phyloP scores from a whole-genome alignment of 30 jellyfish, hydroid and myxozoan genomes.

The Mastigias papua region DNA sequence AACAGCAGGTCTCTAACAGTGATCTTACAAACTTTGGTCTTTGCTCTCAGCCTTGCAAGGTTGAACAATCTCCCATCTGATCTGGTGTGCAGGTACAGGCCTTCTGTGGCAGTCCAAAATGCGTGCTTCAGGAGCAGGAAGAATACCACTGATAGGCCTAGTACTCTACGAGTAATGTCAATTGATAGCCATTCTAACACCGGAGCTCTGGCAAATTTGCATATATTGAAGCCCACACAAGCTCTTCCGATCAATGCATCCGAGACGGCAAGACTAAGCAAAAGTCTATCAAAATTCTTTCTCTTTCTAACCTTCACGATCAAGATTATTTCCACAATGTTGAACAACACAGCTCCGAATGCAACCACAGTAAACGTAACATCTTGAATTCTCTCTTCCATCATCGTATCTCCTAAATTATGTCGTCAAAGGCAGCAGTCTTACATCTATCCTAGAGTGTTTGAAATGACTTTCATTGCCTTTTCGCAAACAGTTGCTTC shows the following conservation, averaged over 20 bases:
- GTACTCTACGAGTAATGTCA: neutral
- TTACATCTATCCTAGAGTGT: too few relatives aligned
- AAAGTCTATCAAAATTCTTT: conserved; percentile 11
- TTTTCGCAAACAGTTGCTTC: too few relatives aligned
- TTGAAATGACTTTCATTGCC: too few relatives aligned
- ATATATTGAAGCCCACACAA: neutral
- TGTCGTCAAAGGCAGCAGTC: too few relatives aligned
- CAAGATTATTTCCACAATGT: conserved; percentile 1
- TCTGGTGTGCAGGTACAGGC: too few relatives aligned
- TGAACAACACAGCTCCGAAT: neutral
- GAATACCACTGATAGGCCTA: neutral
- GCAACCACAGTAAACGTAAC: neutral
- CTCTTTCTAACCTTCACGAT: neutral
- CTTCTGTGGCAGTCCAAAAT: too few relatives aligned
- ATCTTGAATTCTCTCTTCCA: neutral
- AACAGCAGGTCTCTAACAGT: too few relatives aligned
- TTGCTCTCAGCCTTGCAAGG: too few relatives aligned
- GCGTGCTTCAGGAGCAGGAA: conserved; percentile 10
- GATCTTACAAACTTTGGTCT: too few relatives aligned
- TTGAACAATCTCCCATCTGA: too few relatives aligned
- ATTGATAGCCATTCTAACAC: neutral
- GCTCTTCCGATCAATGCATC: neutral
- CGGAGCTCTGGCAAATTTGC: neutral
- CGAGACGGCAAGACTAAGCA: conserved; percentile 37
- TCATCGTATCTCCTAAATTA: too few relatives aligned